phyloP scores from a whole-genome alignment of 2,888 invertebrate genomes.

The Nymphalis polychloros region DNA sequence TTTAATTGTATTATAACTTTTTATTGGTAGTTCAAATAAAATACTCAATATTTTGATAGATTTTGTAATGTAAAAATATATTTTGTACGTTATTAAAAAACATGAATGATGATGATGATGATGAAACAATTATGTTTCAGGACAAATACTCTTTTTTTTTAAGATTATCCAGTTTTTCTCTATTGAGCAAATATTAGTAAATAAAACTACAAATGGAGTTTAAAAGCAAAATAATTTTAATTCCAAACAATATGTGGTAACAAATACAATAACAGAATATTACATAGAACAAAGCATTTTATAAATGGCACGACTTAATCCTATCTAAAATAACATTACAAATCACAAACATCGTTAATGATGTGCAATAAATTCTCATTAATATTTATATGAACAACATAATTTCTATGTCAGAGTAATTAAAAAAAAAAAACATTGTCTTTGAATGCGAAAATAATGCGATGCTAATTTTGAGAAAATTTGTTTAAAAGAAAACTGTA shows the following conservation, averaged over 20 bases:
- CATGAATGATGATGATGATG: too few species aligned
- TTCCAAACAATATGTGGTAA: slow-evolving; percentile 6
- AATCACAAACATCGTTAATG: slow-evolving; percentile 14
- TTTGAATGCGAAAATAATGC: too few species aligned
- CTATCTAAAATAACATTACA: slow-evolving; percentile 3
- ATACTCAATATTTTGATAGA: too few species aligned
- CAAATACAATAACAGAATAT: slow-evolving; percentile 13
- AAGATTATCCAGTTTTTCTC: not conserved
- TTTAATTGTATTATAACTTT: too few species aligned
- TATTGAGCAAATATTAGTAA: not conserved
- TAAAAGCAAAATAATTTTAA: slow-evolving; percentile 11
- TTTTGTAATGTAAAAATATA: too few species aligned
- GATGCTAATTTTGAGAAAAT: too few species aligned
- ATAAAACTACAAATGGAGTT: slow-evolving; percentile 2
- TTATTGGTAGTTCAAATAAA: too few species aligned
- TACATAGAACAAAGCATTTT: slow-evolving; percentile 11
- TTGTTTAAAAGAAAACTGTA: too few species aligned
- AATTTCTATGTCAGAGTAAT: too few species aligned
- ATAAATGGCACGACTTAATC: slow-evolving; percentile 21
- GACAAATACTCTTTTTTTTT: too few species aligned
- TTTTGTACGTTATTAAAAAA: too few species aligned
- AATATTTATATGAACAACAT: not conserved
- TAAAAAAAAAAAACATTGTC: not conserved
- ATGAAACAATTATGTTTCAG: too few species aligned
- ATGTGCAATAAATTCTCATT: slow-evolving; percentile 21